Evolutionary conservation across 2,797 vertebrate genomes (phyloP).

Genomic region (Apogon hyalosoma): DNA sequence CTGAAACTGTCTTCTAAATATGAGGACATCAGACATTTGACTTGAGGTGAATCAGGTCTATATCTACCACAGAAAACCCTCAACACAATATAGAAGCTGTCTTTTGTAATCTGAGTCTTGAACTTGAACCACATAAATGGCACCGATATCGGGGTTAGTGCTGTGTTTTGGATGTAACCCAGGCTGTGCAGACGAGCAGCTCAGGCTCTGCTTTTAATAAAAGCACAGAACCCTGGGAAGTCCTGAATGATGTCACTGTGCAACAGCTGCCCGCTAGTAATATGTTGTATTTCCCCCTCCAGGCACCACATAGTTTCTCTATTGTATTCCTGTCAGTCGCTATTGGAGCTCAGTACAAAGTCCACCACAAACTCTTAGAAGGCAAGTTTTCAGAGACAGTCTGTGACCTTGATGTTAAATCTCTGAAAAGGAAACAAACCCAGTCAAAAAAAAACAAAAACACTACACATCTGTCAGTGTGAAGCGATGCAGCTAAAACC

Average conservation of each 20-base stretch:
- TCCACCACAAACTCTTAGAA: constrained; percentile 36
- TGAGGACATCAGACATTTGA: no score
- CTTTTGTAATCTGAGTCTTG: constrained; percentile 1
- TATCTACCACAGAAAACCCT: constrained; percentile 1
- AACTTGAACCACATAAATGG: neutral
- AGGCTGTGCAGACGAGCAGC: neutral
- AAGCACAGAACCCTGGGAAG: constrained; percentile 29
- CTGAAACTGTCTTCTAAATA: no score
- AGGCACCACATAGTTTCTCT: constrained; percentile 65
- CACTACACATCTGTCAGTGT: no score
- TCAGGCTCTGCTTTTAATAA: constrained; percentile 57
- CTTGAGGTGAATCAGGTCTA: neutral
- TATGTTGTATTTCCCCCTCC: constrained; percentile 58
- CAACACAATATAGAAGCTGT: neutral
- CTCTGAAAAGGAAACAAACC: neutral
- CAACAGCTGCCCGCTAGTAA: constrained; percentile 60
- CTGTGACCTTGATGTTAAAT: constrained; percentile 36
- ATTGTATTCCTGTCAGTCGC: constrained; percentile 65
- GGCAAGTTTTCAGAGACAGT: constrained; percentile 33
- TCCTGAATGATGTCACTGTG: constrained; percentile 68
- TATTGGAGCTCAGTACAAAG: constrained; percentile 49
- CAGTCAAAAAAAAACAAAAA: neutral
- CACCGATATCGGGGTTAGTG: neutral
- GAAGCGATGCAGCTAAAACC: neutral
- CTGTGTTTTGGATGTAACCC: neutral